Evolutionary conservation across 2,797 vertebrate species (phyloP).

Genomic region (Catharus ustulatus): DNA sequence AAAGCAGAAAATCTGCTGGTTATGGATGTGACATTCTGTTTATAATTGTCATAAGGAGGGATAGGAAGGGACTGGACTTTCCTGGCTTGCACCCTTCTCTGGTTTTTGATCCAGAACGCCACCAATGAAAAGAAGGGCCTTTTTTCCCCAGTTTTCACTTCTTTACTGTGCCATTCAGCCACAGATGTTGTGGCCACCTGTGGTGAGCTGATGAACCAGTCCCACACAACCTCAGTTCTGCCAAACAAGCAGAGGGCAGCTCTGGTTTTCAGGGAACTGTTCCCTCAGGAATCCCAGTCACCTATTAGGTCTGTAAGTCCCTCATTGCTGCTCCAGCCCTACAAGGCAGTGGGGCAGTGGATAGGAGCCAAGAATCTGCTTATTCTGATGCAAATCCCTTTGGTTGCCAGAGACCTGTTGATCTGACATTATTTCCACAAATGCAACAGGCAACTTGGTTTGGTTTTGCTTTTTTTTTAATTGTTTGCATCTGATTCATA

Average conservation of each 20-base stretch:
- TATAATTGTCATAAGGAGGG: fast-evolving
- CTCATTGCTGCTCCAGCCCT: not conserved
- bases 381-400: not conserved
- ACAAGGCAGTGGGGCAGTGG: not conserved
- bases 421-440: not conserved
- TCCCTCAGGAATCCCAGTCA: not conserved
- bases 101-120: not conserved
- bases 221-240: not conserved
- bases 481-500: not conserved
- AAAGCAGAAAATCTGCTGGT: not conserved
- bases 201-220: not conserved
- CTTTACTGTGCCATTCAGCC: not conserved
- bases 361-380: not conserved
- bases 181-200: not conserved
- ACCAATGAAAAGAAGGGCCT: not conserved
- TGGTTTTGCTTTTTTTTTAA: not conserved
- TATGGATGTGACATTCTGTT: not conserved
- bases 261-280: not conserved
- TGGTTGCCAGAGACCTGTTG: not conserved
- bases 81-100: not conserved
- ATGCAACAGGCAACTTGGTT: not conserved
- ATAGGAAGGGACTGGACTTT: not conserved
- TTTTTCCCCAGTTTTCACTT: not conserved
- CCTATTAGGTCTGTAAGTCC: not conserved
- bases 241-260: not conserved